phyloP scores from a whole-genome alignment of 1,140 invertebrate species.

The Drosophila dunni region DNA sequence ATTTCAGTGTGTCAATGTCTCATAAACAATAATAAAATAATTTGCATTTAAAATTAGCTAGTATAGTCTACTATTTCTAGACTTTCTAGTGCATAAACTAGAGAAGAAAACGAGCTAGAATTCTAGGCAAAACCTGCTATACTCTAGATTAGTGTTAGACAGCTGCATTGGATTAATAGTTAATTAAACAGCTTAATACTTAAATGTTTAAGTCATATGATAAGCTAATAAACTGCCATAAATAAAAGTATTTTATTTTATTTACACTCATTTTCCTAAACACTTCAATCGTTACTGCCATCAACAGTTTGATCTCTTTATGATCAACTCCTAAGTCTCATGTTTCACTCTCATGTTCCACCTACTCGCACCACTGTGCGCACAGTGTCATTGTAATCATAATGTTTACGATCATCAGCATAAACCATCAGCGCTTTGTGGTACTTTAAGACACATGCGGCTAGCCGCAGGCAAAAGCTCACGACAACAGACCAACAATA shows the following conservation, averaged over 20 bases:
- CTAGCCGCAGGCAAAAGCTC: slow-evolving; percentile 65
- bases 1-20: neutral
- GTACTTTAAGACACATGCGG: slow-evolving; percentile 75
- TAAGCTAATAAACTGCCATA: neutral
- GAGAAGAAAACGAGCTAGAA: neutral
- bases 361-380: slow-evolving; percentile 44
- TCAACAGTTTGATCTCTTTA: too few relatives aligned
- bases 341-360: too few relatives aligned
- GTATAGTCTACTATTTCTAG: too few relatives aligned
- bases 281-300: too few relatives aligned
- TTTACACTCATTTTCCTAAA: too few relatives aligned
- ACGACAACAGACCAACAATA: slow-evolving; percentile 22
- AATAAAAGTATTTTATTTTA: too few relatives aligned
- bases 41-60: too few relatives aligned
- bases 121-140: too few relatives aligned
- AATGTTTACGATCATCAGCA: slow-evolving; percentile 60
- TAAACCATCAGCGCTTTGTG: slow-evolving; percentile 56
- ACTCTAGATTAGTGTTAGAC: too few relatives aligned
- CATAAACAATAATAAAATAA: neutral
- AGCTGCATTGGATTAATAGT: neutral
- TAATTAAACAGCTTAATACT: neutral
- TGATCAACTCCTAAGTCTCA: too few relatives aligned
- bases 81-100: neutral
- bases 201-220: too few relatives aligned
- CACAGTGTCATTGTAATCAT: slow-evolving; percentile 37